Evolutionary conservation across 2,113 vertebrate species (phyloP), one percentile per base, ranked within the genome.

Genomic region (Cyanoramphus novaezelandiae): DNA sequence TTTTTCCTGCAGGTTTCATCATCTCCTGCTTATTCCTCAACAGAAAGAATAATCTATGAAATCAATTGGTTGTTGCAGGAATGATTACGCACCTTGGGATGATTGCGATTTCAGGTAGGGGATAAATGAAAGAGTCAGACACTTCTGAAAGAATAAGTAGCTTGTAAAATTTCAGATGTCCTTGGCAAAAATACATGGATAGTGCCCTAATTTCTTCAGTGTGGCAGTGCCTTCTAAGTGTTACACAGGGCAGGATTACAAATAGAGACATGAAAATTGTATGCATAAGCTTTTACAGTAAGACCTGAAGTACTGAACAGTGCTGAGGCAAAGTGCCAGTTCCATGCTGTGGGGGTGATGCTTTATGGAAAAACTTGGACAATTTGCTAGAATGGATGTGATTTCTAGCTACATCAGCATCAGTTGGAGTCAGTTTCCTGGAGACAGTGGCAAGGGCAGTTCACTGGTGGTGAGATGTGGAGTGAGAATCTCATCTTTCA

Each of bases 111-210:
- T 92, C n/a, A 44, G 63, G 28, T 70, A 47, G 19, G 53, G 41
- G 85, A 88, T 46, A 90, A 93, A 90, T 72, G 31, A 63, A 68
- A 77, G 15, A n/a, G 82, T 88, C 53, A 80, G 41, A 64, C 5
- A 49, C 28, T 88, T 88, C 14, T 57, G 39, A 53, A 94, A 82
- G 72, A 87, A n/a, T 62, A 92, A 90, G 27, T 41, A 49, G 37
- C 49, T 86, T 80, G 29, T 77, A 80, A 90, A 83, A 80, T 72
- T 93, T 96, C 76, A 57, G 63, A 49, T 90, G 52, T 90, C 49
- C 41, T 83, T 77, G n/a, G 33, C 10, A 95, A 94, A 93, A 90
- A 37, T n/a, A 67, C 39, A 37, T 64, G 15, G 17, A 12, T 28
- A 52, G 20, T 53, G 24, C 41, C 28, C 72, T 39, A 13, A 89